phyloP scores from a whole-genome alignment of 2,797 vertebrate species.

The Acanthurus leucopareius region DNA sequence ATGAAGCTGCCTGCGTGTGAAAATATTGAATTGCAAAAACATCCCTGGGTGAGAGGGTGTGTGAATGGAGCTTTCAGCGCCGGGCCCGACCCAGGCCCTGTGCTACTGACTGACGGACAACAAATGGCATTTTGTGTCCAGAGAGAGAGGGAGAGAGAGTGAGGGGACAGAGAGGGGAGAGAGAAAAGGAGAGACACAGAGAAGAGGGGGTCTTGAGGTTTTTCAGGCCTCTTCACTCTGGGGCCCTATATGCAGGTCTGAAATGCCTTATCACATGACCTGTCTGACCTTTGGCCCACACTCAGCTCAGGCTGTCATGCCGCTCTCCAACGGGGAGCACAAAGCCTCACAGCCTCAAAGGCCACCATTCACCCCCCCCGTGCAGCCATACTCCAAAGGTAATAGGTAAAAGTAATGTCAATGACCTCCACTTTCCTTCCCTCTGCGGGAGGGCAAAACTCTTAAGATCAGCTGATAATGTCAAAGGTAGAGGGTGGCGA shows the following conservation, averaged over 20 bases:
- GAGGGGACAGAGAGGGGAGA: conserved; percentile 43
- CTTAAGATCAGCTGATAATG: conserved; percentile 82
- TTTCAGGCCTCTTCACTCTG: conserved; percentile 75
- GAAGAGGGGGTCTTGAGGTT: conserved; percentile 46
- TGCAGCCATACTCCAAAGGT: conserved; percentile 73
- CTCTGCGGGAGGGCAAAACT: conserved; percentile 78
- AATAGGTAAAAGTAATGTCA: conserved; percentile 86
- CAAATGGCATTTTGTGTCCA: conserved; percentile 92
- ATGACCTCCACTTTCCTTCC: conserved; percentile 80
- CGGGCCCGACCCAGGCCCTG: conserved; percentile 81
- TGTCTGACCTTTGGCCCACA: conserved; percentile 79
- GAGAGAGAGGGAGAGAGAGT: conserved; percentile 33
- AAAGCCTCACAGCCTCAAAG: conserved; percentile 76
- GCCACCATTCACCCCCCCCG: conserved; percentile 70
- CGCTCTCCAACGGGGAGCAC: conserved; percentile 68
- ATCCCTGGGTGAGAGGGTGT: conserved; percentile 90
- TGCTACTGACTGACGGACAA: conserved; percentile 94
- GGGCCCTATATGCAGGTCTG: conserved; percentile 70
- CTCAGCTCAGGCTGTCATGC: conserved; percentile 75
- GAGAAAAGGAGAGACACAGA: conserved; percentile 54
- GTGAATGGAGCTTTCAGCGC: conserved; percentile 94
- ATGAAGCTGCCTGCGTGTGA: conserved; percentile 95
- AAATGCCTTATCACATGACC: conserved; percentile 85
- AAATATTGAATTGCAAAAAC: conserved; percentile 99
- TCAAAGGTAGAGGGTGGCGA: conserved; percentile 67